Conservation (phyloP, 2,797 vertebrate species). For the Melanotaenia pygmaea region DNA sequence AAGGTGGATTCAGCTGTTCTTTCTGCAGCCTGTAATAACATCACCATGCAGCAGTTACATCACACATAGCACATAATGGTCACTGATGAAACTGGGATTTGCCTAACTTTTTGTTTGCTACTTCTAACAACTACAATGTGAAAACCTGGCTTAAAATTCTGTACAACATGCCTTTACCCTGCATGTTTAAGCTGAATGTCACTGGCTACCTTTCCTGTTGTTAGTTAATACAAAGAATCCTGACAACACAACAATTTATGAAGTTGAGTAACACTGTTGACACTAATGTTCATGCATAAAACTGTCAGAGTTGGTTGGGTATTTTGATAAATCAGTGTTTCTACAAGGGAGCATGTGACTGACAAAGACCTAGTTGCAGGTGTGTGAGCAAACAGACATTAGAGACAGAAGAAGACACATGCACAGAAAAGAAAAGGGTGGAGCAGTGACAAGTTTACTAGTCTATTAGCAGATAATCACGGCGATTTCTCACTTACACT, state of each 20-base stretch:
- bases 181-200: background rate
- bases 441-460: conserved; percentile 43
- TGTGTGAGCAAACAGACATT: conserved; percentile 20
- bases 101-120: background rate
- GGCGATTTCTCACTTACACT: conserved; percentile 26
- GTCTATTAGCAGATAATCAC: conserved; percentile 46
- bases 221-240: background rate
- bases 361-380: background rate
- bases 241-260: too few species aligned
- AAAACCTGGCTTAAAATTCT: background rate
- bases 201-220: background rate
- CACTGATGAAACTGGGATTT: background rate
- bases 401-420: conserved; percentile 10
- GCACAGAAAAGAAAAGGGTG: conserved; percentile 11
- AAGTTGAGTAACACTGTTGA: too few species aligned
- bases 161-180: background rate
- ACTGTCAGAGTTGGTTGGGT: background rate
- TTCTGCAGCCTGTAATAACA: background rate
- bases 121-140: background rate
- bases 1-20: background rate
- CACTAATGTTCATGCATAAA: background rate
- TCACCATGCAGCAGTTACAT: too few species aligned
- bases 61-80: background rate
- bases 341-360: background rate
- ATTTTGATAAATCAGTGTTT: background rate